Evolutionary conservation across 2,797 vertebrate genomes (phyloP), one percentile per base, ranked within the genome.

Genomic region (Artibeus lituratus): DNA sequence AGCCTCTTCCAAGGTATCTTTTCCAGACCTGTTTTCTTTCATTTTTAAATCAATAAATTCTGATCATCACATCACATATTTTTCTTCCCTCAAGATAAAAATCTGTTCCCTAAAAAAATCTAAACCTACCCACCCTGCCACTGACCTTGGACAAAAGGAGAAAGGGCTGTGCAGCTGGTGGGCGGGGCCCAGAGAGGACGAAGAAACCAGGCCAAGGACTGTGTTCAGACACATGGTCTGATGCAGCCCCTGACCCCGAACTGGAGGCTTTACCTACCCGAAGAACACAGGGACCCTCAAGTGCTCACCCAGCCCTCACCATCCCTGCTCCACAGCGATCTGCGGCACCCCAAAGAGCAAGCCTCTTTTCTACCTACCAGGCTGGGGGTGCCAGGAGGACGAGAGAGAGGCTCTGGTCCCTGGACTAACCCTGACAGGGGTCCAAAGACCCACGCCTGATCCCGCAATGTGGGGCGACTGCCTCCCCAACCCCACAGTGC

Each of bases 41-140:
- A 29, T 86, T 65, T 87, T 87, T 69, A 84, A 73, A 87, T 65
- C 37, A 47, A 55, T 49, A 69, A 90, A 62, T 82, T 80, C 67
- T 81, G 37, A 53, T 26, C 21, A 88, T 73, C 6, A 16, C 37
- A 49, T 39, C 57, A 53, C 9, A 82, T 44, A 76, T 19, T 72
- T 51, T 59, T 90, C 77, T 59, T 57, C 19, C 55, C 42, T 82
- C n/a, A 8, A 29, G 59, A 24, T 8, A 47, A 78, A 72, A 67
- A n/a, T 69, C 7, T 76, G 44, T 74, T 77, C 90, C 55, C 76
- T 53, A 51, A 85, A 49, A 55, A 91, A 76, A 69, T 32, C 78
- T 53, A 49, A 35, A 65, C 32, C 77, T 81, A 10, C 2, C 55
- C 12, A 51, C 22, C 35, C 9, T 22, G 7, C 49, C 57, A 2